Conservation (phyloP, 2,888 invertebrate genomes). For the Diarsia mendica region DNA sequence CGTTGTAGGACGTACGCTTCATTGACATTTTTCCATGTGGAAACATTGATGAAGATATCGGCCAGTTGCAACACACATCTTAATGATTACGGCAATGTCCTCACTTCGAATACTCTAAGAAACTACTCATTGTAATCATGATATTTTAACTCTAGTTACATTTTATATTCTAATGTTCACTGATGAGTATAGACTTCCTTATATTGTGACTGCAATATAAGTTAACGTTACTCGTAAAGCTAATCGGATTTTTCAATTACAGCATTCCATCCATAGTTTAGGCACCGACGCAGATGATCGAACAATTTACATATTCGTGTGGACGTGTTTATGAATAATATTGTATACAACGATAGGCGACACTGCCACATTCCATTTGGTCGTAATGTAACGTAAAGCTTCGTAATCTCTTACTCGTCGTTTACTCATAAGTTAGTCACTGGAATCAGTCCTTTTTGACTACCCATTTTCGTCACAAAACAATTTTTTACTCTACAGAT, state of each 20-base stretch:
- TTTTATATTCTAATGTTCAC: slow-evolving; percentile 47
- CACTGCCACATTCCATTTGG: slow-evolving; percentile 75
- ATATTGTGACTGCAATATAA: slow-evolving; percentile 74
- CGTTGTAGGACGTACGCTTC: slow-evolving; percentile 30
- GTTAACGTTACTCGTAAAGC: slow-evolving; percentile 68
- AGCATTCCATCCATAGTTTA: slow-evolving; percentile 80
- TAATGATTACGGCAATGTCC: slow-evolving; percentile 43
- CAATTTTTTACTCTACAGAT: background rate
- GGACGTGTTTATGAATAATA: slow-evolving; percentile 54
- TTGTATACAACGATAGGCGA: slow-evolving; percentile 73
- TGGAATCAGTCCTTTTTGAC: slow-evolving; percentile 32
- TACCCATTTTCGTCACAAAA: slow-evolving; percentile 11
- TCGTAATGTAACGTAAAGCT: slow-evolving; percentile 49
- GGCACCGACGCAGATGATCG: slow-evolving; percentile 57
- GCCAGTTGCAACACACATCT: slow-evolving; percentile 32
- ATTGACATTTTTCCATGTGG: slow-evolving; percentile 32
- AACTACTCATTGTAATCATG: slow-evolving; percentile 68
- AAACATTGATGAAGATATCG: slow-evolving; percentile 42
- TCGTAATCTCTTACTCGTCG: slow-evolving; percentile 41
- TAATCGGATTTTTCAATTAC: slow-evolving; percentile 66
- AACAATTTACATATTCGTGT: slow-evolving; percentile 57
- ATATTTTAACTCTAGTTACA: slow-evolving; percentile 61
- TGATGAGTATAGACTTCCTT: slow-evolving; percentile 68
- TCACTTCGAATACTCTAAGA: slow-evolving; percentile 55
- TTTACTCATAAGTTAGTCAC: slow-evolving; percentile 24